These are phyloP conservation scores for Antheraea assamensis DNA, from an alignment of 2,888 invertebrate species.

Conservation along the genomic window DNA sequence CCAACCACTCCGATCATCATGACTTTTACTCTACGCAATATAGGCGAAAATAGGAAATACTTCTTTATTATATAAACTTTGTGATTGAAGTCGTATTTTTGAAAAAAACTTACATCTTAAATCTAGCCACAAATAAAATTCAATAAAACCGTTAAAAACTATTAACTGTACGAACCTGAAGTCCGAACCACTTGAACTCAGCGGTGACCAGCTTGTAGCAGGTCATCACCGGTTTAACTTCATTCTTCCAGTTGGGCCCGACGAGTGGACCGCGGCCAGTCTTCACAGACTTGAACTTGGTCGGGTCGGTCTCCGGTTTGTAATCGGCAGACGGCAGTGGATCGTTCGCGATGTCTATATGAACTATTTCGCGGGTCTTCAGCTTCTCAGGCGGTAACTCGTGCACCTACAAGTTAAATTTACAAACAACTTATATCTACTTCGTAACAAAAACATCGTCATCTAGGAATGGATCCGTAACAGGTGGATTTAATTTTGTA, in stretches of 20 bases:
- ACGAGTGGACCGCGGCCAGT: slow-evolving; percentile 96
- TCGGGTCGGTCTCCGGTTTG: slow-evolving; percentile 85
- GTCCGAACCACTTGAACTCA: slow-evolving; percentile 99
- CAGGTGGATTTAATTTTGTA: no score
- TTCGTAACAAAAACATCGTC: no score
- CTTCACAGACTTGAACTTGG: slow-evolving; percentile 93
- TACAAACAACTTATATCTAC: background rate
- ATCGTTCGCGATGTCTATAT: slow-evolving; percentile 98
- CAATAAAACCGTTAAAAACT: no score
- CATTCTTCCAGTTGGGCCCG: slow-evolving; percentile 90
- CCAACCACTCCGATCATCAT: no score
- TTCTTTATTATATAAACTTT: no score
- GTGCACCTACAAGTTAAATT: slow-evolving; percentile 88
- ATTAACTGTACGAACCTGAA: slow-evolving; percentile 87
- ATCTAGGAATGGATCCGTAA: no score
- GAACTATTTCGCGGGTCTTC: slow-evolving; percentile 92
- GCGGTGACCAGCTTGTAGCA: slow-evolving; percentile 98
- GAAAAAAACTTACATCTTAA: no score
- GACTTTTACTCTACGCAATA: no score
- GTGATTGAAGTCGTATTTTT: no score
- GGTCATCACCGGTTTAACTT: slow-evolving; percentile 95
- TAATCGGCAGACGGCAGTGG: slow-evolving; percentile 90
- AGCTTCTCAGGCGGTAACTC: slow-evolving; percentile 94
- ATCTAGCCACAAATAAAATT: no score
- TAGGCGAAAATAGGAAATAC: no score